Evolutionary conservation across 2,113 vertebrate species (phyloP).

Genomic region (Callorhinus ursinus): DNA sequence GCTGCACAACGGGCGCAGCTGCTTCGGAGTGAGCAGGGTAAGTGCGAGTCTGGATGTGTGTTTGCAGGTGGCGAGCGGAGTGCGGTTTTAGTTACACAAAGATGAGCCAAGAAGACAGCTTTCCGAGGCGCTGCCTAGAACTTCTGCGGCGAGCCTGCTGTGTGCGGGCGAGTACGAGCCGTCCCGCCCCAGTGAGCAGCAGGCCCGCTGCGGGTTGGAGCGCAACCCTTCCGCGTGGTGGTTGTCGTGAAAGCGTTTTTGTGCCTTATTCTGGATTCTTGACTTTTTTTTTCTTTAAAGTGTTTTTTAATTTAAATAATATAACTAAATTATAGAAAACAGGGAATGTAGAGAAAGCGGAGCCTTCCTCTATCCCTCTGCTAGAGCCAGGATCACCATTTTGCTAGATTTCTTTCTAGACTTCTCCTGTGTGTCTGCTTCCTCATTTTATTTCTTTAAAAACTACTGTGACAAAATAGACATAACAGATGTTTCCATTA

Average conservation of each 20-base stretch:
- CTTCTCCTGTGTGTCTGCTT: background rate
- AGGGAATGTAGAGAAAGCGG: background rate
- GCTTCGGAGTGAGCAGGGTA: slow-evolving; percentile 92
- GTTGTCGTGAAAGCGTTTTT: background rate
- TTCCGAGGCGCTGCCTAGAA: too few relatives aligned
- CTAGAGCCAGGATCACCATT: background rate
- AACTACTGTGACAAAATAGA: background rate
- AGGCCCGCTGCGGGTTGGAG: rapidly evolving
- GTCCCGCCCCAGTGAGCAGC: rapidly evolving
- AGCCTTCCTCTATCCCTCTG: background rate
- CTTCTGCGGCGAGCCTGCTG: rapidly evolving
- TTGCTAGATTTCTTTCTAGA: background rate
- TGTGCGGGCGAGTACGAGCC: rapidly evolving
- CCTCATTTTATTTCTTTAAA: background rate
- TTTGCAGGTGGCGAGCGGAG: rapidly evolving
- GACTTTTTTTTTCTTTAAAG: background rate
- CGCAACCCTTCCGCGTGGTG: background rate
- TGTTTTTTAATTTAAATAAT: background rate
- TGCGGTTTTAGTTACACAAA: rapidly evolving
- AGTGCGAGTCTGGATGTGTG: slow-evolving; percentile 41
- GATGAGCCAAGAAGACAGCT: background rate
- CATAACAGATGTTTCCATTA: rapidly evolving
- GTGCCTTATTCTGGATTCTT: background rate
- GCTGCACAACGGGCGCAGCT: slow-evolving; percentile 90
- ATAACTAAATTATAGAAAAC: background rate